Evolutionary conservation across 2,797 vertebrate genomes (phyloP), one percentile per base, ranked within the genome.

Genomic region (Sebastes itinus): DNA sequence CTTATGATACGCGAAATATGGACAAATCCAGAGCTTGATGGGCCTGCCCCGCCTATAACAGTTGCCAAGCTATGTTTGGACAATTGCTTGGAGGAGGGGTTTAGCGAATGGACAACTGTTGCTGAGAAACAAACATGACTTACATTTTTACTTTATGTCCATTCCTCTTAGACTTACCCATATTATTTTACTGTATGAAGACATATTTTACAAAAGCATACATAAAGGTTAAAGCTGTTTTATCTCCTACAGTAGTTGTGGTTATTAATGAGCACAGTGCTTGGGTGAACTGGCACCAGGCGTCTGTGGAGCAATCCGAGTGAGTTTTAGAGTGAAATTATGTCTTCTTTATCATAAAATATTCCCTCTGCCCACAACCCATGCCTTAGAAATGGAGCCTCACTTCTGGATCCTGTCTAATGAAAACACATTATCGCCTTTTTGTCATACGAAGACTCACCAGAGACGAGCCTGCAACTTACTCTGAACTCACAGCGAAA

Each of bases 401-500:
- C 2, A 2, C 66, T 68, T 80, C 63, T 83, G 78, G 71, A 76
- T 38, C n/a, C 13, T 1, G n/a, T 64, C 33, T 75, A 67, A 78
- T 61, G 22, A 83, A 83, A 90, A 85, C 62, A 75, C 32, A 61
- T 73, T 38, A 63, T 65, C 58, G 18, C 4, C 49, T 74, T 75
- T 54, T 62, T 52, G 59, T 80, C 58, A 77, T 54, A 25, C 3
- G 22, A 82, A 65, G 52, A 81, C 70, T 81, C 62, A 75, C 5
- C 69, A 83, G 72, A 83, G 25, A 80, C 12, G 4, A 78, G 64
- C n/a, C 62, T 80, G 60, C 52, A 70, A 85, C 76, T 78, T 42
- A 38, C 20, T 68, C 54, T 86, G 74, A 82, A 83, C 55, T 71
- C 79, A 33, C 13, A 84, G 75, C n/a, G 56, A 75, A 67, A 81